A percentile compares a stretch with the other conserved stretches of the same genome.
Conservation (phyloP, 2,888 invertebrate genomes). For the Drosophila phalerata region DNA sequence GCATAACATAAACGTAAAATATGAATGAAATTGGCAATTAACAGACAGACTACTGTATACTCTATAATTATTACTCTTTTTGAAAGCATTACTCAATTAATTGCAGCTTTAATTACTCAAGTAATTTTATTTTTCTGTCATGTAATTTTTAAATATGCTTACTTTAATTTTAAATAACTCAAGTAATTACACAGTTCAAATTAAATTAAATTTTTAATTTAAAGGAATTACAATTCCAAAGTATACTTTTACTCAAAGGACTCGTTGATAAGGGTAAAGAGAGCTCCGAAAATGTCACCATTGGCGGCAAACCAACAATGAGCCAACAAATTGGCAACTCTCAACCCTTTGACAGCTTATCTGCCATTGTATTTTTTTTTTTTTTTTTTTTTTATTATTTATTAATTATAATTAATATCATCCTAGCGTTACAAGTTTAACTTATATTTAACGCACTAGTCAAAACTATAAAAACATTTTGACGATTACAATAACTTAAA, state of each 20-base stretch:
- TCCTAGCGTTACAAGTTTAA: too few species aligned
- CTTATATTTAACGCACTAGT: too few species aligned
- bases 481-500: too few species aligned
- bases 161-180: too few species aligned
- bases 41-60: constrained; percentile 27
- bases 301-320: constrained; percentile 45
- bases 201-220: not conserved
- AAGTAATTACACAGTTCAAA: too few species aligned
- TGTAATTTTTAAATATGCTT: too few species aligned
- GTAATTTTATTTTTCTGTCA: not conserved
- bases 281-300: constrained; percentile 15
- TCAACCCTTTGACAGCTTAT: constrained; percentile 60
- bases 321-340: constrained; percentile 58
- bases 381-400: too few species aligned
- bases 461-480: too few species aligned
- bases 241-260: not conserved
- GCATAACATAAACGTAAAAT: constrained; percentile 51
- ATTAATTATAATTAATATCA: too few species aligned
- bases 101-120: not conserved
- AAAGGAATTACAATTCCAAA: not conserved
- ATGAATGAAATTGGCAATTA: not conserved
- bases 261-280: constrained; percentile 3
- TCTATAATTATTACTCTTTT: constrained; percentile 7
- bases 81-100: too few species aligned
- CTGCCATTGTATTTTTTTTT: constrained; percentile 46